Evolutionary conservation across 2,888 invertebrate species (phyloP).

Genomic region (Drosophila maculinotata): DNA sequence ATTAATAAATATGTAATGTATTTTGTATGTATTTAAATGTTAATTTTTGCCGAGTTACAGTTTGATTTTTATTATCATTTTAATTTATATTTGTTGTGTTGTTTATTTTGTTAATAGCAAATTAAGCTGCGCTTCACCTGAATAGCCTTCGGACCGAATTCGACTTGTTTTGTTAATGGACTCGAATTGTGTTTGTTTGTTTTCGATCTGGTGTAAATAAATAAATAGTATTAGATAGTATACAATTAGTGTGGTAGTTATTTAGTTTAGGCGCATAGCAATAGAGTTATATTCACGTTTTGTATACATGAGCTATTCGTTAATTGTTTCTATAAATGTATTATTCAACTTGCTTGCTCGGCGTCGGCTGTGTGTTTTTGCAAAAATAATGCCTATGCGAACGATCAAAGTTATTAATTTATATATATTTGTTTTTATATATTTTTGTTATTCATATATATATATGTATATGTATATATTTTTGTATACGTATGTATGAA

Average conservation of each 20-base stretch:
- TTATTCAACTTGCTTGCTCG: constrained; percentile 35
- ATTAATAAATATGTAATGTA: constrained; percentile 53
- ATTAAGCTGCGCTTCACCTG: constrained; percentile 49
- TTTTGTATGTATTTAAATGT: constrained; percentile 47
- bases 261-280: constrained; percentile 70
- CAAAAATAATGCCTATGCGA: constrained; percentile 68
- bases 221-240: constrained; percentile 69
- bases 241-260: constrained; percentile 66
- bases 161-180: no score
- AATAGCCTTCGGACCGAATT: constrained; percentile 40
- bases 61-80: constrained; percentile 16
- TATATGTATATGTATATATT: constrained; percentile 28
- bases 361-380: constrained; percentile 37
- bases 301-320: constrained; percentile 44
- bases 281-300: constrained; percentile 52
- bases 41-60: constrained; percentile 41
- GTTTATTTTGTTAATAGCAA: constrained; percentile 28
- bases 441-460: no score
- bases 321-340: constrained; percentile 50
- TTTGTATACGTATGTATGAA: constrained; percentile 26
- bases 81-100: background rate
- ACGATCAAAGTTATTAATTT: constrained; percentile 34
- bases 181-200: constrained; percentile 26
- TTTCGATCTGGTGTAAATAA: constrained; percentile 49
- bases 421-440: constrained; percentile 24